A percentile compares a stretch with the other conserved stretches of the same genome.
These are phyloP conservation scores for Diadophis punctatus DNA, from an alignment of 2,113 vertebrate genomes.

Conservation along the genomic window DNA sequence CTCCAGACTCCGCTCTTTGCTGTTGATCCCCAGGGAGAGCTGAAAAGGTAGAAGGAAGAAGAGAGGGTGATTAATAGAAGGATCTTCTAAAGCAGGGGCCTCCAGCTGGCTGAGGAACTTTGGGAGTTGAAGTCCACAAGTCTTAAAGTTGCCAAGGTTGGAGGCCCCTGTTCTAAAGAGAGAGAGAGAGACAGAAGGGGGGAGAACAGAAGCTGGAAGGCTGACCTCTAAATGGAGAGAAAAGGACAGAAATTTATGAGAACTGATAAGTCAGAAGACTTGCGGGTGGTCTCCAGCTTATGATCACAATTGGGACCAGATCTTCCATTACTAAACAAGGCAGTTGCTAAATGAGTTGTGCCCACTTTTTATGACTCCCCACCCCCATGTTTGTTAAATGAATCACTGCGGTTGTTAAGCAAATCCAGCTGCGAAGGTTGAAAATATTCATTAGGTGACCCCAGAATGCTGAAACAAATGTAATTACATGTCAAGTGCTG, in stretches of 20 bases:
- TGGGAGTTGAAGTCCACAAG: no score
- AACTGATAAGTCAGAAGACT: neutral
- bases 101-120: no score
- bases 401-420: neutral
- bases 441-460: neutral
- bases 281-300: neutral
- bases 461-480: neutral
- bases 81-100: neutral
- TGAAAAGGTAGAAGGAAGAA: conserved; percentile 46
- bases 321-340: neutral
- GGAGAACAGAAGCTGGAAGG: neutral
- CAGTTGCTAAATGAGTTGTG: neutral
- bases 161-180: neutral
- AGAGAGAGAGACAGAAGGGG: neutral
- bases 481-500: neutral
- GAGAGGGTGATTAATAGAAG: neutral
- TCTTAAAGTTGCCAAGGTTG: no score
- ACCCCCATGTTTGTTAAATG: neutral
- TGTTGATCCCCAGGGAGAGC: conserved; percentile 86
- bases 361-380: neutral
- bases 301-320: neutral
- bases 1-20: conserved; percentile 79
- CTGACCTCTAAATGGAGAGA: neutral
- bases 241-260: no score
- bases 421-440: neutral